Evolutionary conservation across 2,797 vertebrate species (phyloP).

Genomic region (Babyrousa celebensis): DNA sequence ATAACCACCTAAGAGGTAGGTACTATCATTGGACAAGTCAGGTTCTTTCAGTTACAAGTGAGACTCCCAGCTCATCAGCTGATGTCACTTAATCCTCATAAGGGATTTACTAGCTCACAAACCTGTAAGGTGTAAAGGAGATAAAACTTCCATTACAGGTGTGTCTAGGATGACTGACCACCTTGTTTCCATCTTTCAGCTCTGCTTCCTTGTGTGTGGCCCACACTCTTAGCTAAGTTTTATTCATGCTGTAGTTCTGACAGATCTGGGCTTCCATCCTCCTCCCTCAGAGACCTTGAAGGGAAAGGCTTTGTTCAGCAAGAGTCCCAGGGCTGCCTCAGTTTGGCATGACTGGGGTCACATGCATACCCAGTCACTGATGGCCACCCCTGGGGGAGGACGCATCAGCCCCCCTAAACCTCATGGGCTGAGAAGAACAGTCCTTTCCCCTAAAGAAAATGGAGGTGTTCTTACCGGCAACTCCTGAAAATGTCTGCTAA

Average conservation of each 20-base stretch:
- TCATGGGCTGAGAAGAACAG: neutral
- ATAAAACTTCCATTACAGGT: neutral
- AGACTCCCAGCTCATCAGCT: neutral
- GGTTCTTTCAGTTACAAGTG: neutral
- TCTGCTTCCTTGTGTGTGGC: neutral
- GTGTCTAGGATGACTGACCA: neutral
- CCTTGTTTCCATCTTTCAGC: neutral
- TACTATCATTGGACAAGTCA: neutral
- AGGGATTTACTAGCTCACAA: neutral
- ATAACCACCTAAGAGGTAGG: neutral
- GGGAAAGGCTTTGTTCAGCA: neutral
- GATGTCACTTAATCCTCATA: neutral
- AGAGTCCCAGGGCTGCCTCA: neutral
- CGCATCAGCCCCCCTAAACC: neutral
- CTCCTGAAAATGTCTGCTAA: neutral
- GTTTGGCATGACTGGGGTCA: neutral
- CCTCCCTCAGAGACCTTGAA: neutral
- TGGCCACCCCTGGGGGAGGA: neutral
- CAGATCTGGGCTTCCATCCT: neutral
- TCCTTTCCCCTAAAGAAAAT: neutral
- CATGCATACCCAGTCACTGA: too few relatives aligned
- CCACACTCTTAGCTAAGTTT: neutral
- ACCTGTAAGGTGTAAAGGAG: neutral
- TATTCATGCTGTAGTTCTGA: neutral
- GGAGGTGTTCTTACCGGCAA: neutral